Percentiles rank a stretch among this genome's conserved stretches.
Conservation (phyloP, 2,113 vertebrate species). For the Pelecanus crispus region DNA sequence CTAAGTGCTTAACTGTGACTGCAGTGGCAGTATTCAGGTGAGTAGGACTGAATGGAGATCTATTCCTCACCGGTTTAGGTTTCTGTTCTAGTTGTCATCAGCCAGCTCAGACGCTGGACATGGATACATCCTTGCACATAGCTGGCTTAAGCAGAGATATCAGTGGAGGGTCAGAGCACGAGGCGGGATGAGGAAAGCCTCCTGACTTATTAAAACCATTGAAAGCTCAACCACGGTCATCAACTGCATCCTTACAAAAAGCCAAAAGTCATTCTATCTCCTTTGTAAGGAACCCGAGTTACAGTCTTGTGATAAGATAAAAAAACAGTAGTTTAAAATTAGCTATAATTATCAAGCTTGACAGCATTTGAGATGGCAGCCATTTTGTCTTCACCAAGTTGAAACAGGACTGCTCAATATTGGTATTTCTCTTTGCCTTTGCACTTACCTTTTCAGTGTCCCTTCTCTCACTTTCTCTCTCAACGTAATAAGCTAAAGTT, state of each 20-base stretch:
- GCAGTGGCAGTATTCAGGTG: neutral
- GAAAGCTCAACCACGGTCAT: neutral
- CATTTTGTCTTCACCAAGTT: neutral
- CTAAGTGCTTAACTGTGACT: neutral
- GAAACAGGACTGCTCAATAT: neutral
- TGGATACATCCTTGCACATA: neutral
- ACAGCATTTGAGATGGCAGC: neutral
- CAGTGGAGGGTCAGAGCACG: accelerated
- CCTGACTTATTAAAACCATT: neutral
- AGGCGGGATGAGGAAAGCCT: neutral
- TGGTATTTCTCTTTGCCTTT: neutral
- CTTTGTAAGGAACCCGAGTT: neutral
- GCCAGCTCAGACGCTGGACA: neutral
- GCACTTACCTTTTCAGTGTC: neutral
- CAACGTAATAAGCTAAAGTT: constrained; percentile 43
- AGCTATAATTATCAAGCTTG: neutral
- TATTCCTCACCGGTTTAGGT: neutral
- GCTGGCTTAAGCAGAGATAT: neutral
- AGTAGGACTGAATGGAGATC: neutral
- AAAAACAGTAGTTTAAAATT: neutral
- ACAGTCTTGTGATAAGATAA: neutral
- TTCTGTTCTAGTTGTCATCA: neutral
- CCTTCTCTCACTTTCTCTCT: constrained; percentile 19
- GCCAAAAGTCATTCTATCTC: neutral
- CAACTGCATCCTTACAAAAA: neutral